These are phyloP conservation scores for Meleagris gallopavo DNA, from an alignment of 2,113 vertebrate species.

Conservation along the genomic window DNA sequence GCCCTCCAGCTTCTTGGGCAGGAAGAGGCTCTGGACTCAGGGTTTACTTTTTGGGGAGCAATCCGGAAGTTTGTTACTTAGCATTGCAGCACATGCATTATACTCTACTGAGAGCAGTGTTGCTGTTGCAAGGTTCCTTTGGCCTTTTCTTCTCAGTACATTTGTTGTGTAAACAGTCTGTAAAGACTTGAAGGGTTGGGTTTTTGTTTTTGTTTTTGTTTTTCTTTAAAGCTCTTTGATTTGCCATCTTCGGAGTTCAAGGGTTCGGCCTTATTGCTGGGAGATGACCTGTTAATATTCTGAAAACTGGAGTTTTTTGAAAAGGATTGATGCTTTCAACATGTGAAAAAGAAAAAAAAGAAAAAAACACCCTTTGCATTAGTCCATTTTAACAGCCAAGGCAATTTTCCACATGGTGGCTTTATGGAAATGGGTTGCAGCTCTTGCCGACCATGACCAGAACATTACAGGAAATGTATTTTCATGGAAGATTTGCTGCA, in stretches of 20 bases:
- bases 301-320: conserved; percentile 22
- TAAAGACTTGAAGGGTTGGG: not conserved
- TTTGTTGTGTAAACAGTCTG: conserved; percentile 4
- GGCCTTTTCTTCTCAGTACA: not conserved
- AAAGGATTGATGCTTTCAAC: conserved; percentile 43
- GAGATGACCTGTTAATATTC: conserved; percentile 57
- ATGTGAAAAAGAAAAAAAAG: not conserved
- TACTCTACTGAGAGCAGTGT: not conserved
- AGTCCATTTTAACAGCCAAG: conserved; percentile 88
- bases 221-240: conserved; percentile 18
- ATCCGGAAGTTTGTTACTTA: not conserved
- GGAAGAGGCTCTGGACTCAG: rapidly evolving
- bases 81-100: not conserved
- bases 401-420: conserved; percentile 87
- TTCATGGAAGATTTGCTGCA: conserved; percentile 94
- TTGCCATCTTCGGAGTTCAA: conserved; percentile 8
- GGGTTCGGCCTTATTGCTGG: not conserved
- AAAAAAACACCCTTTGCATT: conserved; percentile 73
- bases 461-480: conserved; percentile 94
- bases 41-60: not conserved
- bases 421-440: conserved; percentile 83
- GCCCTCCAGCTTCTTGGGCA: not conserved
- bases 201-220: not conserved
- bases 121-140: not conserved
- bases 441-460: conserved; percentile 82